phyloP scores from a whole-genome alignment of 2,113 vertebrate genomes.

The Oryzias curvinotus region DNA sequence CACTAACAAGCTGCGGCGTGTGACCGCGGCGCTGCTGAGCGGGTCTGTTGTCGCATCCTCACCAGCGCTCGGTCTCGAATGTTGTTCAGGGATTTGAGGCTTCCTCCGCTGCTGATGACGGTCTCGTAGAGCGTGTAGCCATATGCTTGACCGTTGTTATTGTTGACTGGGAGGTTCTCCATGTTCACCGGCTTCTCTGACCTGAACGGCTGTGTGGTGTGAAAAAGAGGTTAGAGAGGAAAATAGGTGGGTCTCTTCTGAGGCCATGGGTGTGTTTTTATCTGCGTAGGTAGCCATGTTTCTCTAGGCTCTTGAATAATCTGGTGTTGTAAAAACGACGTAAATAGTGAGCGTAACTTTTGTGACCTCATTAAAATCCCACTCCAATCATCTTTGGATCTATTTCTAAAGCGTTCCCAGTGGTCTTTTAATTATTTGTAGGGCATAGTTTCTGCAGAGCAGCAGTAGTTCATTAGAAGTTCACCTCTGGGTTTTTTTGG shows the following conservation, averaged over 20 bases:
- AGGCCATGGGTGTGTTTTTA: no score
- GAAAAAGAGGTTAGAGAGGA: neutral
- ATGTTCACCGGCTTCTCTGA: slow-evolving; percentile 84
- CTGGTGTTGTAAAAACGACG: no score
- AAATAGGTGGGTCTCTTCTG: neutral
- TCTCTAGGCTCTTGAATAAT: no score
- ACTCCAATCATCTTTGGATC: no score
- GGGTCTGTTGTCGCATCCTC: slow-evolving; percentile 7
- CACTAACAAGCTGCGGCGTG: slow-evolving; percentile 5
- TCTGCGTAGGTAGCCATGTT: no score
- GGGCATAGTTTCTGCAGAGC: no score
- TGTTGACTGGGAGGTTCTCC: slow-evolving; percentile 85
- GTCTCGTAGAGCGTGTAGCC: slow-evolving; percentile 88
- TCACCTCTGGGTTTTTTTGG: no score
- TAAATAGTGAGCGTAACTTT: no score
- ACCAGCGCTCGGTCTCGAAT: slow-evolving; percentile 88
- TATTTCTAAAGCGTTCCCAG: no score
- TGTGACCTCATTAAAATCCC: no score
- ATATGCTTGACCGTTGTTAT: slow-evolving; percentile 83
- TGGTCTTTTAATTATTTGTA: no score
- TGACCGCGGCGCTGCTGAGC: neutral
- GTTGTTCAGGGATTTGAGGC: slow-evolving; percentile 75
- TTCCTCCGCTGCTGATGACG: slow-evolving; percentile 75
- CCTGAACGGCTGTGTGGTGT: slow-evolving; percentile 72
- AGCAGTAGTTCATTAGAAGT: no score